Percentiles rank a stretch among this genome's conserved stretches.
Conservation (phyloP, 2,797 vertebrate genomes). For the Poliocrania exsul region DNA sequence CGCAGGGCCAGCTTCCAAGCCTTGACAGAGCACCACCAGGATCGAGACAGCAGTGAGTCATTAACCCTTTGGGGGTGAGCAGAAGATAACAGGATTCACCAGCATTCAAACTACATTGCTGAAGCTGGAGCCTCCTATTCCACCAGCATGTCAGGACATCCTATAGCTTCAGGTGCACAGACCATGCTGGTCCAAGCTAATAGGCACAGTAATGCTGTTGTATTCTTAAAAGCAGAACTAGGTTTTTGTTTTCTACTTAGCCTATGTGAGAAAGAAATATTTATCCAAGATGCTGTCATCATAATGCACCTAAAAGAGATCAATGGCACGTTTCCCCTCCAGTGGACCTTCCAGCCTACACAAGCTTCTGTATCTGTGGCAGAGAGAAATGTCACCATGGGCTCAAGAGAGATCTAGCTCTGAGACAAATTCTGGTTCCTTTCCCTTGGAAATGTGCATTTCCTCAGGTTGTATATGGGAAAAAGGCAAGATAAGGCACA, state of each 20-base stretch:
- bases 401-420: background rate
- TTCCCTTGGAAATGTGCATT: background rate
- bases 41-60: background rate
- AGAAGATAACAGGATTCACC: background rate
- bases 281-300: background rate
- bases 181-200: background rate
- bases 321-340: background rate
- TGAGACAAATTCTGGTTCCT: background rate
- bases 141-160: background rate
- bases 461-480: background rate
- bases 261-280: background rate
- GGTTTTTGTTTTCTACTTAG: background rate
- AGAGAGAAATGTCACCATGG: background rate
- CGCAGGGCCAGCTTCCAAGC: background rate
- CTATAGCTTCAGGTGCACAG: background rate
- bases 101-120: background rate
- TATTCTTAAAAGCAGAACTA: background rate
- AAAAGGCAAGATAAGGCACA: background rate
- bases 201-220: background rate
- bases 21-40: background rate
- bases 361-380: background rate
- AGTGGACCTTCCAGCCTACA: background rate
- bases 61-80: constrained; percentile 8
- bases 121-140: background rate
- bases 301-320: background rate